Percentiles rank a stretch among this genome's conserved stretches.
These are phyloP conservation scores for Bombus huntii DNA, from an alignment of 1,140 invertebrate genomes.

Conservation along the genomic window DNA sequence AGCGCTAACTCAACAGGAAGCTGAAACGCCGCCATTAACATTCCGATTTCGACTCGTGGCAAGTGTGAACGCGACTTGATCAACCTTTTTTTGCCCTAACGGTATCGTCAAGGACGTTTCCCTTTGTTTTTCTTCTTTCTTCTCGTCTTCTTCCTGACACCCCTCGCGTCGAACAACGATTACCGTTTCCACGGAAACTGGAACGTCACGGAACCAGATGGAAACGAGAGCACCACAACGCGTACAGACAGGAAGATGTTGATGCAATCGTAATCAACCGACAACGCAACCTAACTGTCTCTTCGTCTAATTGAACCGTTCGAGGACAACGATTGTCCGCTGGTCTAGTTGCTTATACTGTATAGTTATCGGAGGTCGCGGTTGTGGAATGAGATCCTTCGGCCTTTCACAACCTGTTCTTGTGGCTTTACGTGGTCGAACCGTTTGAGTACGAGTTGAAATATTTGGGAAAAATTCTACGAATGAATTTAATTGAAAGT, in stretches of 20 bases:
- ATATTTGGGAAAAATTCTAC: neutral
- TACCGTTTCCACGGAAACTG: conserved; percentile 46
- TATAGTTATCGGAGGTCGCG: conserved; percentile 12
- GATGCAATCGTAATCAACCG: conserved; percentile 39
- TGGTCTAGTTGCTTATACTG: conserved; percentile 1
- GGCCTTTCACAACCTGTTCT: conserved; percentile 6
- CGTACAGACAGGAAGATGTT: conserved; percentile 1
- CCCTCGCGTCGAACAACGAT: conserved; percentile 14
- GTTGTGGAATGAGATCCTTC: neutral
- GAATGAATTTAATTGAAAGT: neutral
- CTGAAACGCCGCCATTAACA: neutral
- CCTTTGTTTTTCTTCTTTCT: conserved; percentile 17
- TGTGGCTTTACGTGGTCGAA: neutral
- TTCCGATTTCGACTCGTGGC: neutral
- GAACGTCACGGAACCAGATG: conserved; percentile 22
- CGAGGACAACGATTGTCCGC: neutral
- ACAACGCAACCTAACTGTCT: neutral
- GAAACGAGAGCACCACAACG: neutral
- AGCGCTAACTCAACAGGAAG: neutral
- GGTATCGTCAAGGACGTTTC: conserved; percentile 53
- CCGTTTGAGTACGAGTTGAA: neutral
- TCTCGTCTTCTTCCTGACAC: conserved; percentile 13
- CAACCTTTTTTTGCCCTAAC: conserved; percentile 9
- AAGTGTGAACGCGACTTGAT: conserved; percentile 6
- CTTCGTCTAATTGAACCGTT: conserved; percentile 7